Conservation (phyloP, 2,113 vertebrate genomes). For the Chaetops frenatus region DNA sequence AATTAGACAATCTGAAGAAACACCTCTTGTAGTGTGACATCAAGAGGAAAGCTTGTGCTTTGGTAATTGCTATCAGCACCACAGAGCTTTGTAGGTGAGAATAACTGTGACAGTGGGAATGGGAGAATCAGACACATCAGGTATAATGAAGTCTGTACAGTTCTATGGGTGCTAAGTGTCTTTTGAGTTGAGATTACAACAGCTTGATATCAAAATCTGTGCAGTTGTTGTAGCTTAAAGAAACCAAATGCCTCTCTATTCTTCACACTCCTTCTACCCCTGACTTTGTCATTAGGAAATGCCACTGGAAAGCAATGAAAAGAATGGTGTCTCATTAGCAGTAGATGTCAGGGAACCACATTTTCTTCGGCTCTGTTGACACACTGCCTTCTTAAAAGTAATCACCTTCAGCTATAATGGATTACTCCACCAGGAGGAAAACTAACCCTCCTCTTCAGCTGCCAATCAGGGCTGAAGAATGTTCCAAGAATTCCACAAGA, state of each 20-base stretch:
- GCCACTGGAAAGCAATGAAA: background rate
- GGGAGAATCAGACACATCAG: fast-evolving
- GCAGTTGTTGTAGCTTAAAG: background rate
- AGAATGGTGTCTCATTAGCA: background rate
- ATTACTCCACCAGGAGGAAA: conserved; percentile 45
- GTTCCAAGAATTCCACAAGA: conserved; percentile 56
- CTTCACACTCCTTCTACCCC: background rate
- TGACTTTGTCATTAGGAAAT: background rate
- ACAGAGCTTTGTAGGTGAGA: background rate
- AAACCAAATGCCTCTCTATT: background rate
- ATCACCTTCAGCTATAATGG: background rate
- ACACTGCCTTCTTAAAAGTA: conserved; percentile 13
- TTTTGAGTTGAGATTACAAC: background rate
- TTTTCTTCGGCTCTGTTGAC: conserved; percentile 17
- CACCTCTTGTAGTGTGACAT: background rate
- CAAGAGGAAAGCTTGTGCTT: background rate
- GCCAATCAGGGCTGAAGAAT: conserved; percentile 1
- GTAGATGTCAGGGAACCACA: background rate
- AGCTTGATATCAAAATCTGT: background rate
- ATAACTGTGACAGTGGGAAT: background rate
- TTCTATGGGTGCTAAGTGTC: background rate
- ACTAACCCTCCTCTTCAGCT: conserved; percentile 37
- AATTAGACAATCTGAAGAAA: background rate
- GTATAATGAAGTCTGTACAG: background rate
- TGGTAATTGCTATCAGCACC: background rate